Conservation (phyloP, 2,888 invertebrate species). For the Cerceris ruficornis region DNA sequence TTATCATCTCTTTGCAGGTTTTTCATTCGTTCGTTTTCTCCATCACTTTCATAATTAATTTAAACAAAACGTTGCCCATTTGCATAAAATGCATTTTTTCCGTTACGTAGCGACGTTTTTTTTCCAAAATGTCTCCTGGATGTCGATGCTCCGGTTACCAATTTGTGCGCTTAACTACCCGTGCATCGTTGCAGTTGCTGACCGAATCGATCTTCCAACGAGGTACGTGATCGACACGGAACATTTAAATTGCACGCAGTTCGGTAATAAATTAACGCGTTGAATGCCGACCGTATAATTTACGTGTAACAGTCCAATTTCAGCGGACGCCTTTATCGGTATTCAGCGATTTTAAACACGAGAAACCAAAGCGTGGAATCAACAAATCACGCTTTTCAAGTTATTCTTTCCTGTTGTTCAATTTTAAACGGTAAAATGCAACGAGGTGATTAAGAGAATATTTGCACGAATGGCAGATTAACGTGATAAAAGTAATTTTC, state of each 20-base stretch:
- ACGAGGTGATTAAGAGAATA: background rate
- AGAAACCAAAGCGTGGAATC: conserved; percentile 8
- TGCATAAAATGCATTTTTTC: too few relatives aligned
- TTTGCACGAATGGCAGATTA: too few relatives aligned
- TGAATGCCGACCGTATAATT: conserved; percentile 45
- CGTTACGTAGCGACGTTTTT: background rate
- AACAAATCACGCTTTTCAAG: conserved; percentile 16
- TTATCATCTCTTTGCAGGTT: too few relatives aligned
- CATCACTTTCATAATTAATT: too few relatives aligned
- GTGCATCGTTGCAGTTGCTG: conserved; percentile 26
- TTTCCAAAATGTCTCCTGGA: conserved; percentile 13
- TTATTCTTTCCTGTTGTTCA: background rate
- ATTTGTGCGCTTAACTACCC: conserved; percentile 22
- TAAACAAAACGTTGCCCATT: too few relatives aligned
- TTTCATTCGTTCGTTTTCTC: too few relatives aligned
- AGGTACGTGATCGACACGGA: conserved; percentile 52
- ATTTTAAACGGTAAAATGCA: background rate
- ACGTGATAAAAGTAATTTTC: too few relatives aligned
- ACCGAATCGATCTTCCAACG: conserved; percentile 44
- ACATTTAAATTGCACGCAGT: conserved; percentile 55
- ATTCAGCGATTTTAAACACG: conserved; percentile 19
- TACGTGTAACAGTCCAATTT: conserved; percentile 25
- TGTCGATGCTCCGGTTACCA: conserved; percentile 11
- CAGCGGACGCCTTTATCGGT: conserved; percentile 32
- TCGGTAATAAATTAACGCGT: conserved; percentile 59